A percentile compares a stretch with the other conserved stretches of the same genome.
Conservation (phyloP, 2,113 vertebrate genomes). For the Gopherus flavomarginatus region DNA sequence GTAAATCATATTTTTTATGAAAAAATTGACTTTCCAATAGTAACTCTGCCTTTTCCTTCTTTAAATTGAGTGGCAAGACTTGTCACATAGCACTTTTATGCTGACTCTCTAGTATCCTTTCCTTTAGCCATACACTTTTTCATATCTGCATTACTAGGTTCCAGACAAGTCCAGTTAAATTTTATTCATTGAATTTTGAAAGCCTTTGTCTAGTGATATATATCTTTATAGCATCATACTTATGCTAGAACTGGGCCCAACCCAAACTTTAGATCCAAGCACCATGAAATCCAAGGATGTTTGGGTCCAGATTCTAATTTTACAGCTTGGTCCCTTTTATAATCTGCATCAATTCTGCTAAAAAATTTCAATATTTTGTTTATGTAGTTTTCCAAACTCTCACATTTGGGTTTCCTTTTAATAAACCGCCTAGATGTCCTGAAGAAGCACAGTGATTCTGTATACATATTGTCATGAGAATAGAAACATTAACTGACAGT, state of each 20-base stretch:
- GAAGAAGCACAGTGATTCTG: background rate
- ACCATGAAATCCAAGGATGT: background rate
- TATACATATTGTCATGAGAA: conserved; percentile 13
- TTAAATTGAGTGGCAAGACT: background rate
- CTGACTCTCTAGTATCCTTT: background rate
- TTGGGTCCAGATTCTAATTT: background rate
- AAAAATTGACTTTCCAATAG: background rate
- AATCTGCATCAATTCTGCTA: background rate
- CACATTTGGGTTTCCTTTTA: background rate
- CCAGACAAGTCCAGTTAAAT: background rate
- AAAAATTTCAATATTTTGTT: background rate
- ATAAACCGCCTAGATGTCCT: background rate
- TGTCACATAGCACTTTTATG: background rate
- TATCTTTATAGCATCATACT: background rate
- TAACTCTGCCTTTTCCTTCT: background rate
- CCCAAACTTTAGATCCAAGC: background rate
- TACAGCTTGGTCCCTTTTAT: background rate
- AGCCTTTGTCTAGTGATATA: background rate
- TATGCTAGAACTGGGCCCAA: background rate
- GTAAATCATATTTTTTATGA: background rate
- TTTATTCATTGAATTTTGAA: background rate
- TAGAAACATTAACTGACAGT: background rate
- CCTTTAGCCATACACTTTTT: background rate
- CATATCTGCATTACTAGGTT: background rate
- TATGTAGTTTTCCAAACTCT: background rate